Conservation (phyloP, 2,113 vertebrate species). For the Lepisosteus osseus region DNA sequence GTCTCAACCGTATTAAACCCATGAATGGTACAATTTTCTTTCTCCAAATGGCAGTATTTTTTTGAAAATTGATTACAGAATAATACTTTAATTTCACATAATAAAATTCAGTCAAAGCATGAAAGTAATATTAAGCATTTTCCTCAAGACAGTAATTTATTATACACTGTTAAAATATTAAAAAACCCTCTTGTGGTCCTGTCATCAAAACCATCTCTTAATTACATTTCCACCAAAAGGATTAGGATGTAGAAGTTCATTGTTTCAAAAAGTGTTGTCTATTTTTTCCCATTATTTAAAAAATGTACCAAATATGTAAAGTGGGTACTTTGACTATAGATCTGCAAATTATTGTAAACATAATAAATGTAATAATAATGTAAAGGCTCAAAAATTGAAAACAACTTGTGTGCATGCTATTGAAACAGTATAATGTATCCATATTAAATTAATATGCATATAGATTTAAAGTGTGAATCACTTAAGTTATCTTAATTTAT, state of each 20-base stretch:
- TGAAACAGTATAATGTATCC: too few relatives aligned
- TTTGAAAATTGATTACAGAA: conserved; percentile 41
- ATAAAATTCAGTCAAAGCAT: conserved; percentile 30
- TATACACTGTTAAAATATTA: conserved; percentile 21
- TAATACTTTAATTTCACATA: conserved; percentile 31
- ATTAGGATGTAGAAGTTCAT: conserved; percentile 22
- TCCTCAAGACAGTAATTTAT: conserved; percentile 27
- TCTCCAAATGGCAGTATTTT: conserved; percentile 14
- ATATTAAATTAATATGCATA: too few relatives aligned
- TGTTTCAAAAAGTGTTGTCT: conserved; percentile 33
- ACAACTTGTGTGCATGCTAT: too few relatives aligned
- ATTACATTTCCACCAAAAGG: conserved; percentile 38
- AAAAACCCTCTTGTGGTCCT: conserved; percentile 19
- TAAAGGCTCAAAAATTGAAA: too few relatives aligned
- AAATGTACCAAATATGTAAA: too few relatives aligned
- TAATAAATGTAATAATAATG: too few relatives aligned
- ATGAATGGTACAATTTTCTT: conserved; percentile 27
- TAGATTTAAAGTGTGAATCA: too few relatives aligned
- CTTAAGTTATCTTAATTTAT: too few relatives aligned
- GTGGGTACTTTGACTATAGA: too few relatives aligned
- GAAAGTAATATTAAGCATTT: conserved; percentile 25
- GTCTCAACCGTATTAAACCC: too few relatives aligned
- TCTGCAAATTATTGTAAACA: too few relatives aligned
- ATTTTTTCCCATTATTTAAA: too few relatives aligned
- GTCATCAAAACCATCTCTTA: conserved; percentile 35